Conservation (phyloP, 1,140 invertebrate species). For the Phortica variegata region DNA sequence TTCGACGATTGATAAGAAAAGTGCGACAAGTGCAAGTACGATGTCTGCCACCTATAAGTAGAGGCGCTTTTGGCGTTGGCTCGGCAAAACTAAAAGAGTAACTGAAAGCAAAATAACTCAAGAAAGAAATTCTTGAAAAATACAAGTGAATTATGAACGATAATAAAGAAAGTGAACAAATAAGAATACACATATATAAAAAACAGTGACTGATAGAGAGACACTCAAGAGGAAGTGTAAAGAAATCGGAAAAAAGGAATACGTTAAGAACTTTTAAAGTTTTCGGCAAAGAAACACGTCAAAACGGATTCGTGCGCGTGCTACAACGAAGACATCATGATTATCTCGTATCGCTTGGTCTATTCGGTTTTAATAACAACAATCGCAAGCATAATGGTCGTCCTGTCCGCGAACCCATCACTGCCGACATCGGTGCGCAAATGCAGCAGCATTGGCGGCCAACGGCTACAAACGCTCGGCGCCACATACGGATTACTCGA, state of each 20-base stretch:
- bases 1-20: conserved; percentile 8
- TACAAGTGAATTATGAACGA: conserved; percentile 21
- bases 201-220: too few relatives aligned
- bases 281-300: conserved; percentile 19
- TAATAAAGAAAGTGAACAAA: too few relatives aligned
- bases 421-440: conserved; percentile 34
- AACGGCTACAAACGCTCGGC: conserved; percentile 21
- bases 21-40: too few relatives aligned
- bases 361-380: conserved; percentile 40
- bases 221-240: conserved; percentile 21
- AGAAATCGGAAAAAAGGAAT: conserved; percentile 13
- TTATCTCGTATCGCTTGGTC: conserved; percentile 39
- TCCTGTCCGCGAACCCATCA: conserved; percentile 31
- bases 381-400: conserved; percentile 47
- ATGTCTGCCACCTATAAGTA: conserved; percentile 31
- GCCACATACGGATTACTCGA: conserved; percentile 37
- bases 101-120: conserved; percentile 24
- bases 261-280: conserved; percentile 8
- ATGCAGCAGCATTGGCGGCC: conserved; percentile 16
- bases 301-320: conserved; percentile 39
- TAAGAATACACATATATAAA: too few relatives aligned
- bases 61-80: background rate
- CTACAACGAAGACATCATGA: conserved; percentile 39
- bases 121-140: conserved; percentile 5
- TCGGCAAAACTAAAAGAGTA: conserved; percentile 33